Percentiles rank a stretch among this genome's conserved stretches.
phyloP scores from a whole-genome alignment of 2,797 vertebrate species.

The Eulemur mongoz region DNA sequence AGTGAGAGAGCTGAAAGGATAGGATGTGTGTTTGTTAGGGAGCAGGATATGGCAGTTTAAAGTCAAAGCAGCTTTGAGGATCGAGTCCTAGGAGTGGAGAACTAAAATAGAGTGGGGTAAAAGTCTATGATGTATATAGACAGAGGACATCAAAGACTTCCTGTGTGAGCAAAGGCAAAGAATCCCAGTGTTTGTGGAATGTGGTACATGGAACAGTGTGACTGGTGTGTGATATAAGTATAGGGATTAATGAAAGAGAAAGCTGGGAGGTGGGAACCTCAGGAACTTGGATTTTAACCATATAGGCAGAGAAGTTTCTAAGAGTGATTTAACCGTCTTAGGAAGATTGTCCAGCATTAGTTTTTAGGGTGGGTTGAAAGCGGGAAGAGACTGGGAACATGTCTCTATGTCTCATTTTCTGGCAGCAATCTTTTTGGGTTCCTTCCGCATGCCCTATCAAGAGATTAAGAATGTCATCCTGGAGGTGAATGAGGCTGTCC shows the following conservation, averaged over 20 bases:
- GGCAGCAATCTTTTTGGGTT: slow-evolving; percentile 92
- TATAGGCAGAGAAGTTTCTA: neutral
- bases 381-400: neutral
- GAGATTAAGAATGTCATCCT: slow-evolving; percentile 91
- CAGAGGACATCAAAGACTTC: slow-evolving; percentile 36
- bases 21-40: neutral
- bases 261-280: neutral
- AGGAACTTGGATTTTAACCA: neutral
- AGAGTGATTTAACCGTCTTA: neutral
- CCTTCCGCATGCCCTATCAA: slow-evolving; percentile 91
- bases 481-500: slow-evolving; percentile 89
- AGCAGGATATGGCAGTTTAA: neutral
- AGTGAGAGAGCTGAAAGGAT: neutral
- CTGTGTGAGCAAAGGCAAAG: slow-evolving; percentile 24
- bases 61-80: slow-evolving; percentile 41
- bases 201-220: neutral
- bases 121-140: neutral
- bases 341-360: neutral
- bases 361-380: neutral
- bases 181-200: neutral
- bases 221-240: neutral
- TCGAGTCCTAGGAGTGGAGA: neutral
- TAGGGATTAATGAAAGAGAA: neutral
- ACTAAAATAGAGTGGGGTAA: neutral
- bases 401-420: slow-evolving; percentile 37